A percentile compares a stretch with the other conserved stretches of the same genome.
Conservation (phyloP, 1,140 invertebrate species). For the Ericerus pela region DNA sequence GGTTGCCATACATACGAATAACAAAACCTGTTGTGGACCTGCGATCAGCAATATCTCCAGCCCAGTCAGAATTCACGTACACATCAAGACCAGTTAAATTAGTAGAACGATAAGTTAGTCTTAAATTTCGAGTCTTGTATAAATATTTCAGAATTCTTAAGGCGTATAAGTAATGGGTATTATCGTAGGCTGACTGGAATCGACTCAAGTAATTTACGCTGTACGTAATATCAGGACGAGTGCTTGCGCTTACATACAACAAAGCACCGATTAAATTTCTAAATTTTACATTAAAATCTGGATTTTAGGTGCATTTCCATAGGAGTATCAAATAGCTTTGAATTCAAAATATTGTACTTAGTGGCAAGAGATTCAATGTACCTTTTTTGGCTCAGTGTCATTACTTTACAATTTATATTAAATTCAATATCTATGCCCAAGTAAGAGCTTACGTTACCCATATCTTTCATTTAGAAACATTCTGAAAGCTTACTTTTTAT, state of each 20-base stretch:
- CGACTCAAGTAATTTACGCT: slow-evolving; percentile 23
- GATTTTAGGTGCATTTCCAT: background rate
- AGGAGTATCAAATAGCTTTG: background rate
- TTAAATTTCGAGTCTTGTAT: slow-evolving; percentile 22
- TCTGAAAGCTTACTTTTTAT: background rate
- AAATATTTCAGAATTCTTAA: slow-evolving; percentile 31
- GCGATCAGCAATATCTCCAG: background rate
- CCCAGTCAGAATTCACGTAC: background rate
- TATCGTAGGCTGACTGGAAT: slow-evolving; percentile 27
- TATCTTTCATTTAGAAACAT: slow-evolving; percentile 8
- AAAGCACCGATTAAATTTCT: slow-evolving; percentile 6
- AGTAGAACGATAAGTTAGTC: background rate
- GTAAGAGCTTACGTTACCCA: background rate
- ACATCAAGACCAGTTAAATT: background rate
- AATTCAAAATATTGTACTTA: background rate
- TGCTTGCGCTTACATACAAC: background rate
- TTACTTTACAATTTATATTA: background rate
- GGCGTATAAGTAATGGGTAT: slow-evolving; percentile 27
- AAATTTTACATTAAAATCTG: too few relatives aligned
- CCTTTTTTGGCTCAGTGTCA: background rate
- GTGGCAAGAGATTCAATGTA: background rate
- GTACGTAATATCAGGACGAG: slow-evolving; percentile 30
- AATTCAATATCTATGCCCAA: slow-evolving; percentile 7
- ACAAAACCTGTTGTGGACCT: background rate
- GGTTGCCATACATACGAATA: background rate